These are phyloP conservation scores for Illadopsis cleaveri DNA, from an alignment of 2,113 vertebrate genomes.

Conservation along the genomic window DNA sequence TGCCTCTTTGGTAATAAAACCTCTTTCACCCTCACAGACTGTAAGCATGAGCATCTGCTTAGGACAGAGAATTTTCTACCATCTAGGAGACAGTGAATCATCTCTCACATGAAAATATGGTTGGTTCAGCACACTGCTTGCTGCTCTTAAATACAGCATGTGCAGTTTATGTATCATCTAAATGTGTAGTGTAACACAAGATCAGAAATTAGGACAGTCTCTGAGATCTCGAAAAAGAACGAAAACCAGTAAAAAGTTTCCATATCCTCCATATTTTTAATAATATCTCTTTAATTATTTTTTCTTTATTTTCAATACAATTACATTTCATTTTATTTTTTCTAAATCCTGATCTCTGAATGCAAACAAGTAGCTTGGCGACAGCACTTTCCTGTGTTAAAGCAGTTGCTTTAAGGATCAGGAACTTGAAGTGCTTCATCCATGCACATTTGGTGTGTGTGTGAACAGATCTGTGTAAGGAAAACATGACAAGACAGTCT, in stretches of 20 bases:
- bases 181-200: background rate
- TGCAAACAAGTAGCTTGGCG: background rate
- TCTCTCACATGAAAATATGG: slow-evolving; percentile 54
- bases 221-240: background rate
- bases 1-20: slow-evolving; percentile 26
- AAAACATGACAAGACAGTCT: background rate
- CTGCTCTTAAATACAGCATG: background rate
- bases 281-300: background rate
- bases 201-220: background rate
- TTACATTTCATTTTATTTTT: background rate
- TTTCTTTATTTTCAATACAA: background rate
- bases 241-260: background rate
- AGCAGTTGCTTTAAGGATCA: background rate
- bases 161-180: background rate
- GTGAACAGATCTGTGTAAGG: background rate
- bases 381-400: background rate
- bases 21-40: slow-evolving; percentile 11
- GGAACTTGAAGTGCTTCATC: rapidly evolving
- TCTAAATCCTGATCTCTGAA: background rate
- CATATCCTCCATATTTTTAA: background rate
- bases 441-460: rapidly evolving
- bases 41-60: slow-evolving; percentile 15
- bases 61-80: slow-evolving; percentile 18
- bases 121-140: slow-evolving; percentile 17
- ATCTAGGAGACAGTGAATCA: slow-evolving; percentile 3